Percentiles rank a stretch among this genome's conserved stretches.
These are phyloP conservation scores for Netelia fuscicornis DNA, from an alignment of 2,888 invertebrate species.

Conservation along the genomic window DNA sequence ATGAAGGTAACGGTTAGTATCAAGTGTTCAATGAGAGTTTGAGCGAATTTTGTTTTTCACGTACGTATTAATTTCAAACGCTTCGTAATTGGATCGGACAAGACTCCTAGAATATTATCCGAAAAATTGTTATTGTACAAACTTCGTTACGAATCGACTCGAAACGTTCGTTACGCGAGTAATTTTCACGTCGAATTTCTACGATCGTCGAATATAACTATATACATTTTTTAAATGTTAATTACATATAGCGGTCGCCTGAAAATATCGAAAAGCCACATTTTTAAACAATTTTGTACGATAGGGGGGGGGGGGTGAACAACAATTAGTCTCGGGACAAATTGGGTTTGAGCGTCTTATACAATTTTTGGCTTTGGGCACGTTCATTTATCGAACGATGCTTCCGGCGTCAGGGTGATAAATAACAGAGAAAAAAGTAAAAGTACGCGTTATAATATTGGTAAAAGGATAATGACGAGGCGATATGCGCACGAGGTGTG, in stretches of 20 bases:
- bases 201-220: too few relatives aligned
- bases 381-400: background rate
- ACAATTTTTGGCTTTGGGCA: background rate
- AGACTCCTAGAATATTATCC: background rate
- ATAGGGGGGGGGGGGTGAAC: too few relatives aligned
- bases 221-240: too few relatives aligned
- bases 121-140: background rate
- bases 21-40: background rate
- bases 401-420: background rate
- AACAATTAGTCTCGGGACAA: too few relatives aligned
- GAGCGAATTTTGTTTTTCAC: background rate
- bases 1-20: background rate
- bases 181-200: too few relatives aligned
- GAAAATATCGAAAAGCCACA: too few relatives aligned
- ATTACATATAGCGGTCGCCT: too few relatives aligned
- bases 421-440: background rate
- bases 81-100: background rate
- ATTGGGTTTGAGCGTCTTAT: too few relatives aligned
- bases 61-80: background rate
- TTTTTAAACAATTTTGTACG: too few relatives aligned
- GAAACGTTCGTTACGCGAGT: background rate
- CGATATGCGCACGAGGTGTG: slow-evolving; percentile 3
- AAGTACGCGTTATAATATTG: background rate
- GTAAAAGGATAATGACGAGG: background rate
- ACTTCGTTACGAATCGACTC: background rate